Conservation (phyloP, 2,113 vertebrate species). For the Microtus pennsylvanicus region DNA sequence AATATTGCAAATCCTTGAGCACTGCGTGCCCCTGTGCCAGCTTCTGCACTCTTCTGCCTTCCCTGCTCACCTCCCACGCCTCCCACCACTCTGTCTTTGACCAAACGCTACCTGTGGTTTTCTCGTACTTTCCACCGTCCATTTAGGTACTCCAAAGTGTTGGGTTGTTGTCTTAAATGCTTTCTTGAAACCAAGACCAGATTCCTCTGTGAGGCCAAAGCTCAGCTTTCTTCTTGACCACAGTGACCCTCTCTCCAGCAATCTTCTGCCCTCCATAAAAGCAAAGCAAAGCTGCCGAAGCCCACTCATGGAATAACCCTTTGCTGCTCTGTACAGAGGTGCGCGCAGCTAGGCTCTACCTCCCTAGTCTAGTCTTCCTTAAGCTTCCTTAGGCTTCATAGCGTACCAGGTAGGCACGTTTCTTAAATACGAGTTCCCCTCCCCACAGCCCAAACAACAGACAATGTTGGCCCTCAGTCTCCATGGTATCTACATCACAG, state of each 20-base stretch:
- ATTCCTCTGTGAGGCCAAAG: slow-evolving; percentile 78
- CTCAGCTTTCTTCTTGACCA: slow-evolving; percentile 75
- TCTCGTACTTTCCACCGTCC: slow-evolving; percentile 65
- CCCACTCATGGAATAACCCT: not conserved
- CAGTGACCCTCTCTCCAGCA: slow-evolving; percentile 62
- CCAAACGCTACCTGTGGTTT: slow-evolving; percentile 77
- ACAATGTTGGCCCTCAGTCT: not conserved
- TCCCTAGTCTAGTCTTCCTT: not conserved
- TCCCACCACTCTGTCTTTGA: slow-evolving; percentile 68
- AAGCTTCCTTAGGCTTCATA: not conserved
- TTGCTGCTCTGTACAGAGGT: not conserved
- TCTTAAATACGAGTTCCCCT: not conserved
- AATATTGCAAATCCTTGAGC: slow-evolving; percentile 37
- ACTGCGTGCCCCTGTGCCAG: slow-evolving; percentile 22
- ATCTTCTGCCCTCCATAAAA: slow-evolving; percentile 71
- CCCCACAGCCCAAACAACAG: not conserved
- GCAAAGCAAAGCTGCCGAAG: not conserved
- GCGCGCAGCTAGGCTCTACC: not conserved
- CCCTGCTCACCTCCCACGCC: slow-evolving; percentile 63
- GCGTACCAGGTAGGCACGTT: not conserved
- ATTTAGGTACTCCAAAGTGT: slow-evolving; percentile 77
- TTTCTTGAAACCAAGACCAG: slow-evolving; percentile 71
- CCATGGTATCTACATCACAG: too few relatives aligned
- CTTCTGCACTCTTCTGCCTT: not conserved
- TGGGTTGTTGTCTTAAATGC: slow-evolving; percentile 75